Evolutionary conservation across 2,888 invertebrate species (phyloP), one percentile per base, ranked within the genome.

Genomic region (Linnaemya tessellans): DNA sequence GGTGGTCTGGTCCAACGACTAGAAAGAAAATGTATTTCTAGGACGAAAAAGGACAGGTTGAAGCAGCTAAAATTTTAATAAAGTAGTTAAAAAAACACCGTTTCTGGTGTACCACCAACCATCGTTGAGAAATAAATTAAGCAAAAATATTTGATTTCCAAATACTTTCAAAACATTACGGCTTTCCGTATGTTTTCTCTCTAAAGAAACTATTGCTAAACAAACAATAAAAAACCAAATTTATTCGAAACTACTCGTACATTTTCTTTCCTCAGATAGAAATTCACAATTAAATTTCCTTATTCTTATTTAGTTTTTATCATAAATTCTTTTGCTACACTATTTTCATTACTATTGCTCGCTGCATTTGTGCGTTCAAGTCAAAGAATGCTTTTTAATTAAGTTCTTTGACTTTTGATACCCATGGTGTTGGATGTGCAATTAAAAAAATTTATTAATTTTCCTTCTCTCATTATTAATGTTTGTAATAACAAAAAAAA

Each of bases 381-480:
- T 64, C 3, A 30, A 18, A 80, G 20, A 79, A 22, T 56, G 65
- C 51, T 8, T 70, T 73, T 80, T 65, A 65, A 73, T 80, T 49
- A 73, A 46, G 0, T 30, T n/a, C 20, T 64, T 22, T n/a, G 5
- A 18, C 54, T 18, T 22, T 9, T 10, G 18, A 65, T 25, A 58
- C 46, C 49, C 58, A 65, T 25, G 18, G 43, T 80, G 64, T 65
- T n/a, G n/a, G 0, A 2, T 38, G 49, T 49, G 38, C 22, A 65
- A 73, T 80, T 18, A 71, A 65, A 65, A n/a, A 73, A 56, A n/a
- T n/a, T 22, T 0, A 43, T 41, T 25, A 25, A 18, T 68, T 38
- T 8, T 35, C 15, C 35, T 13, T 60, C 20, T 9, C 8, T 13
- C 0, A 49, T 35, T 25, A 2, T 15, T 30, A 67, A 8, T 65